Evolutionary conservation across 2,797 vertebrate species (phyloP).

Genomic region (Chromobotia macracanthus): DNA sequence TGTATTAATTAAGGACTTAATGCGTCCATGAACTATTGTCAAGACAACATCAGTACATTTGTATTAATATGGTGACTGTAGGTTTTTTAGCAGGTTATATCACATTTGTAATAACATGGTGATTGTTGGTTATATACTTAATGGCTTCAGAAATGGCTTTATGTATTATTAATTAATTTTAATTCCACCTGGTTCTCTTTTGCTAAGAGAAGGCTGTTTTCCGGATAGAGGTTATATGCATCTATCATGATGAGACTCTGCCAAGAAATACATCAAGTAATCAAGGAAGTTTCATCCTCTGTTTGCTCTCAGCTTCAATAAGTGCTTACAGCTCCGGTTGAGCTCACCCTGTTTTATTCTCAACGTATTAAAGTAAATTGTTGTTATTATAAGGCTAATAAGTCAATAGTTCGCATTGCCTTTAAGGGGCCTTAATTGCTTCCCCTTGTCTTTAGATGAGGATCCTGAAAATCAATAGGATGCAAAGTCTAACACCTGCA

Average conservation of each 20-base stretch:
- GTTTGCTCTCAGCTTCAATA: not conserved
- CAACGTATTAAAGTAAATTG: not conserved
- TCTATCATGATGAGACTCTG: not conserved
- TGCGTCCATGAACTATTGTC: not conserved
- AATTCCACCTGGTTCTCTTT: not conserved
- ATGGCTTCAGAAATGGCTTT: not conserved
- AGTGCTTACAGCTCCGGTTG: not conserved
- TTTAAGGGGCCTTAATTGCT: not conserved
- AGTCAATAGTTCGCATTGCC: not conserved
- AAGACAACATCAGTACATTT: not conserved
- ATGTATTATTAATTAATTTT: conserved; percentile 3
- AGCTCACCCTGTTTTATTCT: not conserved
- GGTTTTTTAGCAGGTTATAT: not conserved
- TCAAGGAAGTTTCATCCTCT: conserved; percentile 3
- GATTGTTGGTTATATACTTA: not conserved
- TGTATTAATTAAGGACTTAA: too few species aligned
- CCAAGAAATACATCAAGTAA: conserved; percentile 20
- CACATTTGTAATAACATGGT: not conserved
- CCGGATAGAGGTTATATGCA: not conserved
- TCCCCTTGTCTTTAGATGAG: not conserved
- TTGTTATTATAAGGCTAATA: not conserved
- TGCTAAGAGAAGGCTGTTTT: conserved; percentile 26
- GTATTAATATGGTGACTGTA: not conserved
- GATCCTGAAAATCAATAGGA: not conserved
- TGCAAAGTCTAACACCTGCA: too few species aligned